phyloP scores from a whole-genome alignment of 2,888 invertebrate genomes.

The Pheosia gnoma region DNA sequence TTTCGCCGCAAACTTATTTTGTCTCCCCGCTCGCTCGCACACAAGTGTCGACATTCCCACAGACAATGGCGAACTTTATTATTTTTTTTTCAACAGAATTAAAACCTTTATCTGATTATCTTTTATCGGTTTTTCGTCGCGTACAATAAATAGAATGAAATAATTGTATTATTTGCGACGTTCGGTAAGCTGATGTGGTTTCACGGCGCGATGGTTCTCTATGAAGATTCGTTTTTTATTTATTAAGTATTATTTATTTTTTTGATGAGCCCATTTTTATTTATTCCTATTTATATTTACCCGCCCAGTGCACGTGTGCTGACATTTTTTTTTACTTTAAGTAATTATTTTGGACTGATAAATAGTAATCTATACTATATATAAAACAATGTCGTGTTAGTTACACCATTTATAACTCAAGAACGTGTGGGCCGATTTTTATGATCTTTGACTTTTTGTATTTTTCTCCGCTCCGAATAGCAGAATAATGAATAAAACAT shows the following conservation, averaged over 20 bases:
- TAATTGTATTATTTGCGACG: constrained; percentile 56
- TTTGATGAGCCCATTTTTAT: constrained; percentile 25
- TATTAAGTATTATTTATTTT: constrained; percentile 15
- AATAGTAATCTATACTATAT: too few species aligned
- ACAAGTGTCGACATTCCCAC: constrained; percentile 74
- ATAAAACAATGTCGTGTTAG: too few species aligned
- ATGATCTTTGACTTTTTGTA: too few species aligned
- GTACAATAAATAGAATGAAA: constrained; percentile 55
- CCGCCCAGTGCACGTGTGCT: neutral
- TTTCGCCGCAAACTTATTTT: constrained; percentile 39
- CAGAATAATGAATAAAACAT: too few species aligned
- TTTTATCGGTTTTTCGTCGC: constrained; percentile 55
- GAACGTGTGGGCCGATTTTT: too few species aligned
- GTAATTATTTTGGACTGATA: neutral
- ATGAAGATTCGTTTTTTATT: constrained; percentile 51
- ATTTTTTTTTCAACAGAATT: constrained; percentile 61
- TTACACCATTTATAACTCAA: too few species aligned
- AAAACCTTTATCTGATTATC: constrained; percentile 82
- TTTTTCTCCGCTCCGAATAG: too few species aligned
- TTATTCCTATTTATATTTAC: constrained; percentile 1
- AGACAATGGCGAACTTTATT: constrained; percentile 53
- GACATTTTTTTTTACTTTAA: neutral
- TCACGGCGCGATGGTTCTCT: constrained; percentile 57
- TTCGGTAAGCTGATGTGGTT: constrained; percentile 74
- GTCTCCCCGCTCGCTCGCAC: constrained; percentile 27